phyloP scores from a whole-genome alignment of 1,140 invertebrate genomes.

The Ips nitidus region DNA sequence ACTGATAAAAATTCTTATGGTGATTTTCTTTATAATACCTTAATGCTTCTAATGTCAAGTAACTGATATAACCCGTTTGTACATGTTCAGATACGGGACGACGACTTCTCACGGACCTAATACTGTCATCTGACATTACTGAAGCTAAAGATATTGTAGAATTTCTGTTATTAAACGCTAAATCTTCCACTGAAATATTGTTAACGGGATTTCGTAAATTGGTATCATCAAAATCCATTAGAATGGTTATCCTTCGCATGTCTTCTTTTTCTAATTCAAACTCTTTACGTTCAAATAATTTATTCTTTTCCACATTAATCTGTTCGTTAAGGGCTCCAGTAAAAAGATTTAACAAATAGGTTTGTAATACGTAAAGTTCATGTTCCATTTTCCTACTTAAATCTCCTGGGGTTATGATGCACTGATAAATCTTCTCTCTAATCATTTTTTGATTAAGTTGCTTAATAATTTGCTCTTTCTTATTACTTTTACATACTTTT shows the following conservation, averaged over 20 bases:
- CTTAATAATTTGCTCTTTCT: constrained; percentile 42
- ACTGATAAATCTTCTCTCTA: constrained; percentile 43
- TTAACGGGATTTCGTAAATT: constrained; percentile 19
- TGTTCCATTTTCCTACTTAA: constrained; percentile 42
- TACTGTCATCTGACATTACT: constrained; percentile 22
- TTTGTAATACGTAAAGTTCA: constrained; percentile 47
- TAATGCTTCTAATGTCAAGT: constrained; percentile 40
- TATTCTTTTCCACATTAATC: constrained; percentile 37
- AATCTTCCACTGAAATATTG: constrained; percentile 20
- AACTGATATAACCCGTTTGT: constrained; percentile 35
- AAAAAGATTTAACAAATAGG: constrained; percentile 43
- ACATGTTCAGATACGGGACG: constrained; percentile 9
- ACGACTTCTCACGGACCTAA: background rate
- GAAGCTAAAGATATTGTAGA: constrained; percentile 34
- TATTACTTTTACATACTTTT: constrained; percentile 40
- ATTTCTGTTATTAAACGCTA: constrained; percentile 24
- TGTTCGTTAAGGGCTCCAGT: constrained; percentile 37
- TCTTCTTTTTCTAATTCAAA: constrained; percentile 39
- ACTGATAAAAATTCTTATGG: constrained; percentile 44
- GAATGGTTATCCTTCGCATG: constrained; percentile 35
- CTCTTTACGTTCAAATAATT: constrained; percentile 34
- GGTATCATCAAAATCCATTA: constrained; percentile 44
- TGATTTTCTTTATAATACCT: constrained; percentile 44
- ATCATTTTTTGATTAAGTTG: constrained; percentile 43
- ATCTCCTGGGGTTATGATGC: constrained; percentile 41